A percentile compares a stretch with the other conserved stretches of the same genome.
Conservation (phyloP, 2,888 invertebrate genomes). For the Neoaliturus tenellus region DNA sequence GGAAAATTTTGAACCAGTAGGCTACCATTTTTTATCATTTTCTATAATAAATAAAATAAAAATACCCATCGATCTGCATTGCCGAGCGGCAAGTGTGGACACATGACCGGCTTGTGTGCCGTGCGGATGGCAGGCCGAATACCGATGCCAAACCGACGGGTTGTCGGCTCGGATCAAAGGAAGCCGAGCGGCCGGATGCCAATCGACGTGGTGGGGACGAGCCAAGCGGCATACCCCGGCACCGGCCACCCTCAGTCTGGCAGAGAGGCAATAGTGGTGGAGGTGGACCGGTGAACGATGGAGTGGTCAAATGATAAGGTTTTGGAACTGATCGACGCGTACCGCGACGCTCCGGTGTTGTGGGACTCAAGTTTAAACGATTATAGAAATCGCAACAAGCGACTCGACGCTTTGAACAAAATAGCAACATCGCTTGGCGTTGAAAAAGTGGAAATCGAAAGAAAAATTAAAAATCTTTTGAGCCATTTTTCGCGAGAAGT, state of each 20-base stretch:
- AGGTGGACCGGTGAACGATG: not conserved
- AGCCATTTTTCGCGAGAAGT: constrained; percentile 53
- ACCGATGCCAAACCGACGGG: too few species aligned
- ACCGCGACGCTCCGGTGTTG: not conserved
- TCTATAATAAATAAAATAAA: too few species aligned
- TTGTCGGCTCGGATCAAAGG: constrained; percentile 54
- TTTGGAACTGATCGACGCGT: not conserved
- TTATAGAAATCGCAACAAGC: constrained; percentile 58
- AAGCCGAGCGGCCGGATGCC: constrained; percentile 48
- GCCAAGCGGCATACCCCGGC: not conserved
- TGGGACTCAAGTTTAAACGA: constrained; percentile 39
- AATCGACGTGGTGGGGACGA: too few species aligned
- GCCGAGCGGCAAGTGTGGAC: constrained; percentile 44
- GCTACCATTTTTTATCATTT: too few species aligned
- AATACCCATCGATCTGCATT: constrained; percentile 8
- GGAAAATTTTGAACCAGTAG: too few species aligned
- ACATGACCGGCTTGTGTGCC: constrained; percentile 16
- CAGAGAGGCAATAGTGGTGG: not conserved
- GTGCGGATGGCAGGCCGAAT: too few species aligned
- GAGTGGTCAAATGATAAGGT: not conserved
- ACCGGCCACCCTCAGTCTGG: constrained; percentile 1
- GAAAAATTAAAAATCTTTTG: constrained; percentile 57
- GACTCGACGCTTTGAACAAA: constrained; percentile 56
- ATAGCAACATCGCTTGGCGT: constrained; percentile 56
- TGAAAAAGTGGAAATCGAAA: constrained; percentile 57